Base-by-base conservation (phyloP, 2,113 vertebrate species). In the Charina bottae region DNA sequence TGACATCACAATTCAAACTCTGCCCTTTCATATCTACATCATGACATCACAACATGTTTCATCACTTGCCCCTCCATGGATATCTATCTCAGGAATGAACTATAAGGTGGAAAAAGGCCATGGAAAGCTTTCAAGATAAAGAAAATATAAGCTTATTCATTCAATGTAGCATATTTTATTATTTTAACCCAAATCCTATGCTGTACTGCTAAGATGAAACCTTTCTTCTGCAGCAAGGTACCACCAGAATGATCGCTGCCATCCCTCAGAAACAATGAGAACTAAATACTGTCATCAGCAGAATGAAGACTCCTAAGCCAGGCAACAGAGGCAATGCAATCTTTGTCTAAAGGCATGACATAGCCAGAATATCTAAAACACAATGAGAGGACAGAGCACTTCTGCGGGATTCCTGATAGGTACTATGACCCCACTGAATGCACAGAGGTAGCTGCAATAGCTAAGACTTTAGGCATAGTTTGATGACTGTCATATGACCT, bases 361-460 rank as follows among this genome's bases (percentile, higher is more conserved):
- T 92, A 78, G 6, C 87, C 60, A 46, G 88, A 55, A n/a, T 87
- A n/a, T 7, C 54, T 11, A 0, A 53, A 87, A 92, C 93, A 93
- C 24, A 90, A 6, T 56, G 33, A 83, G 0, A 93, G 64, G 1
- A 89, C 87, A 60, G 87, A 8, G 28, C 42, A 53, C 54, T 92
- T 28, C 58, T 91, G 87, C 54, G 93, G 13, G 37, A 49, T 26
- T 87, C 33, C 90, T 49, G 93, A 12, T 49, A 10, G 68, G 59
- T 92, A 93, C 88, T 83, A 56, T 86, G 85, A 49, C 6, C n/a
- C 12, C 0, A 59, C 17, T 33, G 15, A 15, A 90, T 90, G 49
- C 89, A 55, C 33, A 37, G 68, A 24, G 58, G 23, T 88, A 93
- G 92, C 92, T 94, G 93, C 90, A 96, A 90, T 83, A 92, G 91